A percentile compares a stretch with the other conserved stretches of the same genome.
phyloP scores from a whole-genome alignment of 53 echinoderm and acorn worm genomes.

The Henricia sp. region DNA sequence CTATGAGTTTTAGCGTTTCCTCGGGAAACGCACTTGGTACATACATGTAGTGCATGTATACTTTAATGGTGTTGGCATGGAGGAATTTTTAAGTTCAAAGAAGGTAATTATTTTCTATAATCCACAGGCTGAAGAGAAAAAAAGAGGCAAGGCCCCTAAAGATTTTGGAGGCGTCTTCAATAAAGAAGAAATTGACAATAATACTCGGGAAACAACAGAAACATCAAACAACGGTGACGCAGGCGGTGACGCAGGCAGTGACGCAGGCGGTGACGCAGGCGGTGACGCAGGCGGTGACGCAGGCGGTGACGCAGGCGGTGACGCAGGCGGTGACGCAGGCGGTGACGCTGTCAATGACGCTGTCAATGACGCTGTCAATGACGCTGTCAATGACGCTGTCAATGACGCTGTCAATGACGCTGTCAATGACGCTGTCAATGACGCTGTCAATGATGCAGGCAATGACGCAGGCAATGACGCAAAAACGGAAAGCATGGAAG shows the following conservation, averaged over 20 bases:
- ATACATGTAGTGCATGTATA: no score
- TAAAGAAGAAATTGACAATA: conserved; percentile 17
- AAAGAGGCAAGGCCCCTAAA: neutral
- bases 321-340: conserved; percentile 5
- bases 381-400: no score
- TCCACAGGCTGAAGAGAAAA: conserved; percentile 7
- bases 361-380: no score
- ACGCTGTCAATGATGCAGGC: conserved; percentile 1
- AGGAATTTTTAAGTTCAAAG: no score
- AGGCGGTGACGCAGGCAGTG: neutral
- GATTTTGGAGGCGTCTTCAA: conserved; percentile 40
- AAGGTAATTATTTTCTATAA: no score
- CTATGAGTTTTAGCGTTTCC: no score
- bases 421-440: no score
- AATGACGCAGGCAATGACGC: neutral
- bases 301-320: neutral
- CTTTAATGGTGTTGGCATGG: no score
- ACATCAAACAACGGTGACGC: conserved; percentile 9
- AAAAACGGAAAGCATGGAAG: conserved; percentile 15
- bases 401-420: no score
- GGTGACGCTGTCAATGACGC: neutral
- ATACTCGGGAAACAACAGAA: neutral
- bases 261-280: conserved; percentile 5
- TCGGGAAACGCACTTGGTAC: no score
- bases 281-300: conserved; percentile 2